Conservation (phyloP, 1,140 invertebrate species). For the Mya arenaria region DNA sequence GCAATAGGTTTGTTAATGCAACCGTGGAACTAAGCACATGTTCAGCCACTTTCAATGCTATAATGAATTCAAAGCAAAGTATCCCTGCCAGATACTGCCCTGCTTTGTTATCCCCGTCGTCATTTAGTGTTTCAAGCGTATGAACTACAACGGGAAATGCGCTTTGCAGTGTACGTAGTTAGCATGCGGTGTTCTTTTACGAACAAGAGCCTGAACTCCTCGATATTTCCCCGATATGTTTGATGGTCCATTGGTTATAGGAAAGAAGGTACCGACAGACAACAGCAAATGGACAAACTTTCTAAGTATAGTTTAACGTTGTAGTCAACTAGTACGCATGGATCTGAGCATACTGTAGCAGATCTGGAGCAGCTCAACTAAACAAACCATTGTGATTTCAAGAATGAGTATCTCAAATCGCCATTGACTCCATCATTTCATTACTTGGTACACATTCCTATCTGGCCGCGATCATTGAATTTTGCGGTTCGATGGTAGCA, state of each 20-base stretch:
- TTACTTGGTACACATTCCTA: slow-evolving; percentile 34
- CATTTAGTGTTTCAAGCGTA: too few species aligned
- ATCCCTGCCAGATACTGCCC: too few species aligned
- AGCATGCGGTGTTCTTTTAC: too few species aligned
- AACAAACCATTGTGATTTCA: slow-evolving; percentile 13
- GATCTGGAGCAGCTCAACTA: slow-evolving; percentile 13
- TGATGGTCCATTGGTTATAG: slow-evolving; percentile 9
- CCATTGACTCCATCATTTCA: slow-evolving; percentile 31
- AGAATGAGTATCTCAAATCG: slow-evolving; percentile 9
- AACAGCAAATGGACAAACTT: slow-evolving; percentile 26
- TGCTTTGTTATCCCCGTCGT: too few species aligned
- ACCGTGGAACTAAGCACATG: too few species aligned
- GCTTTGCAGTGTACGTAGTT: too few species aligned
- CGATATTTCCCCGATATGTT: too few species aligned
- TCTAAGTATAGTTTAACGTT: not conserved
- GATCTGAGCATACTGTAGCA: slow-evolving; percentile 9
- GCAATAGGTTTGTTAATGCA: too few species aligned
- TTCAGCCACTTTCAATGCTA: too few species aligned
- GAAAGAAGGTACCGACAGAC: not conserved
- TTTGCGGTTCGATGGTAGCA: slow-evolving; percentile 41
- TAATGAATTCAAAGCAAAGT: too few species aligned
- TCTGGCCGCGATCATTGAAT: slow-evolving; percentile 2
- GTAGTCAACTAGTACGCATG: not conserved
- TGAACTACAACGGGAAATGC: too few species aligned
- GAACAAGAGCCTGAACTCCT: too few species aligned